Base-by-base conservation (phyloP, 2,113 vertebrate species). In the Sula dactylatra region DNA sequence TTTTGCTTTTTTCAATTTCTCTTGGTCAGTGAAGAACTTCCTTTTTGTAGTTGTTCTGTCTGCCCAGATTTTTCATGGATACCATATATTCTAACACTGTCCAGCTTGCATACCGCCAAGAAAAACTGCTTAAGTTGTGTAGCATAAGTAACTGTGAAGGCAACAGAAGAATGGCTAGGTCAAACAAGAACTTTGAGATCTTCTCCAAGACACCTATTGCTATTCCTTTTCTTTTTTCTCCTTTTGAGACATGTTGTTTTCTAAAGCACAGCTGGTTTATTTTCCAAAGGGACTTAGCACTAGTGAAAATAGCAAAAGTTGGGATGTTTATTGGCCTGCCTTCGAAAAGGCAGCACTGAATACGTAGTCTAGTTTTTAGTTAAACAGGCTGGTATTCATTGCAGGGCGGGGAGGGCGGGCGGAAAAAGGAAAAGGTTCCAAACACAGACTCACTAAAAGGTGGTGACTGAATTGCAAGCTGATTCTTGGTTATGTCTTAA, bases 31-130 rank as follows among this genome's bases (percentile, higher is more conserved):
- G 6, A 58, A 45, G 54, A 50, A 10, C 8, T 64, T n/a, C 6
- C 6, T 38, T 58, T 18, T 36, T 13, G 7, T 45, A 36, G 7
- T 16, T 40, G 40, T 50, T 40, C 4, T n/a, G 11, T 64, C 38
- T 2, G 5, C 26, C 10, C 34, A 29, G 18, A 11, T 79, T 32
- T 71, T 49, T 65, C 34, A 7, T n/a, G 27, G 38, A 11, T 47
- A 16, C 7, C 11, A 1, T 2, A 0, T 59, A 4, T 25, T 14
- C 3, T 45, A 11, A 38, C 6, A 1, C 10, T 38, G 10, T 42
- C 29, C 19, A 34, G 10, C 15, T 80, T 80, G 49, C 21, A 2
- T 73, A 13, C 13, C 0, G 2, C 58, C 49, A 65, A 27, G n/a
- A 66, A 4, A 7, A 34, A n/a, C 25, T 14, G 10, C 31, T 66